Evolutionary conservation across 35 echinoderm and acorn worm species (phyloP), one percentile per base, ranked within the genome.

Genomic region (Diadema setosum): DNA sequence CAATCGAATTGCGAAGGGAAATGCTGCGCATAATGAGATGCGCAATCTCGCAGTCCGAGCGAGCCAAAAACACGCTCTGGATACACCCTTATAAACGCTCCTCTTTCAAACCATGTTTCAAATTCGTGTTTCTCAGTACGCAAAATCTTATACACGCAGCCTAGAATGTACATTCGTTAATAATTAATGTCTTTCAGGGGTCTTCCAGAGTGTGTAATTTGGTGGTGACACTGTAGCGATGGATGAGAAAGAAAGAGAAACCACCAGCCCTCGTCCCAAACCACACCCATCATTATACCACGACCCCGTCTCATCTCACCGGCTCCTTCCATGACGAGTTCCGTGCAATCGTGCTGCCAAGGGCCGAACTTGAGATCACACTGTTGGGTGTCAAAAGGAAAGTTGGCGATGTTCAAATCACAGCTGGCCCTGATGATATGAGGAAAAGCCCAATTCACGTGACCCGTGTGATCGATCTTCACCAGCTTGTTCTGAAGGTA

Each of bases 281-380:
- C n/a, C n/a, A n/a, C n/a, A n/a, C n/a, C n/a, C n/a, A n/a, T n/a
- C n/a, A n/a, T n/a, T n/a, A n/a, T n/a, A n/a, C n/a, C n/a, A n/a
- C n/a, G n/a, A n/a, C n/a, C n/a, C n/a, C n/a, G n/a, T n/a, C n/a
- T n/a, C n/a, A n/a, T n/a, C 88, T 84, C 82, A 95, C 94, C 94
- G 31, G 42, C 50, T 20, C 94, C 94, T 36, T 26, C 61, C 14
- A 95, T 36, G 29, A 46, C 63, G 39, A 99, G 69, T 80, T 99
- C 92, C 20, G 80, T 89, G n/a, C 92, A 92, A 42, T 99, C 96
- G 65, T 94, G 94, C 29, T 94, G 89, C 96, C 96, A 99, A 3
- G 93, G 90, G 76, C 96, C 96, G 84, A 99, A 99, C 70, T 99
- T 94, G 64, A 99, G 76, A 23, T 23, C 43, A 69, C 96, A 99